Percentiles rank a stretch among this genome's conserved stretches.
Conservation (phyloP, 1,140 invertebrate species). For the Littorina saxatilis region DNA sequence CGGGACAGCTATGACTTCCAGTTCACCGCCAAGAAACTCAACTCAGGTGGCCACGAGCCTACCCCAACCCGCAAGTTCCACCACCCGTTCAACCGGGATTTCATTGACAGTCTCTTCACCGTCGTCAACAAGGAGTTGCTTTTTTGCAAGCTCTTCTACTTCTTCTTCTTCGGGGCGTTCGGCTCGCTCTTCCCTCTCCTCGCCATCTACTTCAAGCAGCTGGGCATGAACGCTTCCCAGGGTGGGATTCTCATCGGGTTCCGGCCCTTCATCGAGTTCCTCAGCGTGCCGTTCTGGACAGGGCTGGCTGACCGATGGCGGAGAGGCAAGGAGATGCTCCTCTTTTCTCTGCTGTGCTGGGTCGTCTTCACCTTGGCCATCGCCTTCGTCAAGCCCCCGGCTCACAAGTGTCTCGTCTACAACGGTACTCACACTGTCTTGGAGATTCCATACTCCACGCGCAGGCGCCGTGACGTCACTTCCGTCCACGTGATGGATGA, state of each 20-base stretch:
- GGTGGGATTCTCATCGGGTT: constrained; percentile 86
- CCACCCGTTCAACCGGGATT: constrained; percentile 77
- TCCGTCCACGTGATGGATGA: constrained; percentile 29
- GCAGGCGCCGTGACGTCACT: constrained; percentile 37
- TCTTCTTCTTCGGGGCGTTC: constrained; percentile 99
- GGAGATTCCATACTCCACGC: constrained; percentile 48
- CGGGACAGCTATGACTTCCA: constrained; percentile 35
- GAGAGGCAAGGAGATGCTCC: constrained; percentile 83
- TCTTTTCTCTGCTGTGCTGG: constrained; percentile 96
- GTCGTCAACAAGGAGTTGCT: constrained; percentile 71
- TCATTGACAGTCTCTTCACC: constrained; percentile 68
- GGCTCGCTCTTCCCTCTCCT: constrained; percentile 98
- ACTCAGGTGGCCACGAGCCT: constrained; percentile 42
- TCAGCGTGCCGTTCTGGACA: constrained; percentile 98
- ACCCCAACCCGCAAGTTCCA: constrained; percentile 77
- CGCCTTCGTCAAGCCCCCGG: constrained; percentile 95
- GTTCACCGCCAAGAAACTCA: constrained; percentile 33
- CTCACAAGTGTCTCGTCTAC: constrained; percentile 87
- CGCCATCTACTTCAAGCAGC: constrained; percentile 98
- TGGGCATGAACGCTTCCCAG: constrained; percentile 98
- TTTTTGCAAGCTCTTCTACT: constrained; percentile 87
- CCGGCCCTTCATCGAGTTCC: constrained; percentile 97
- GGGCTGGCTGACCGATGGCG: constrained; percentile 87
- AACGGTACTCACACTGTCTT: constrained; percentile 83
- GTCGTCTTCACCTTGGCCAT: constrained; percentile 97